Base-by-base conservation (phyloP, 1,140 invertebrate species). In the Psilanteris sp. region DNA sequence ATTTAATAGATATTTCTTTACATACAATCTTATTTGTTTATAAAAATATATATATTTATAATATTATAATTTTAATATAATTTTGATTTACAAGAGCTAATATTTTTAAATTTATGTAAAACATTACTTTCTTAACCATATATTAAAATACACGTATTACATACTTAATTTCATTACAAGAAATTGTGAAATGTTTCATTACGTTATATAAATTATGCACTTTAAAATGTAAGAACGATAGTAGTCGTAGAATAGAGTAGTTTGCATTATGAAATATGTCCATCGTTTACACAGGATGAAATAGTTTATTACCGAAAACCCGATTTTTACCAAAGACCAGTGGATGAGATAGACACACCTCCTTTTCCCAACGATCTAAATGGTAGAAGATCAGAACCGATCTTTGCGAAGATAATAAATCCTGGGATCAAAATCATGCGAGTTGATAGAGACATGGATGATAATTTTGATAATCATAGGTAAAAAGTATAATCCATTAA, bases 351-450 rank as follows among this genome's bases (percentile, higher is more conserved):
- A 36, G 87, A 89, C 48, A 83, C 83, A 7, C 87, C 87, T 20
- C 79, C 81, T 6, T 89, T 89, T 59, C 86, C 87, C 1, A 83
- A 52, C 3, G 73, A 74, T 39, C 18, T 71, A 29, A 55, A 68
- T 46, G 46, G 52, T n/a, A 70, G 68, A 39, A 61, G 66, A 32
- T 48, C 52, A 2, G 79, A 81, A 1, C 46, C 82, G 0, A 72
- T 81, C 22, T 89, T 88, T 41, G 44, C 83, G 0, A 87, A 85
- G 14, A 75, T 88, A 4, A 46, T 87, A 11, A 84, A 89, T 71
- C 87, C 87, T 1, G 81, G 85, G 5, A 83, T 89, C 46, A 89
- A 86, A 64, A 89, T 88, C 34, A 88, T 88, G 87, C 79, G 79
- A 36, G 84, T 89, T 13, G 86, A 88, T 26, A 81, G 83, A 4